Evolutionary conservation across 2,113 vertebrate species (phyloP).

Genomic region (Heterocephalus glaber): DNA sequence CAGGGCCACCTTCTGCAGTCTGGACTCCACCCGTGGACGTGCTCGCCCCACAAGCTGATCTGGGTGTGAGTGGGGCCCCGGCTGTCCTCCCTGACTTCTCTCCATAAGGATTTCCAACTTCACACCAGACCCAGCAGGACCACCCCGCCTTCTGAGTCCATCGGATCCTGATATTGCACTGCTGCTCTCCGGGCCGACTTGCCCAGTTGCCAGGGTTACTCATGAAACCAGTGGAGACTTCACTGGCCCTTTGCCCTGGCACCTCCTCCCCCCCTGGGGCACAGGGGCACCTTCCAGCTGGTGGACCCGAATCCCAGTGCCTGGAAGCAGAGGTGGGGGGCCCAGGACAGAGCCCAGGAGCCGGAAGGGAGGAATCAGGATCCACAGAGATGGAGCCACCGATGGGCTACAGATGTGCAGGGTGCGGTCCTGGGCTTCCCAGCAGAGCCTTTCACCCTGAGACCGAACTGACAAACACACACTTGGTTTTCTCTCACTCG

Average conservation of each 20-base stretch:
- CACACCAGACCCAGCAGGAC: neutral
- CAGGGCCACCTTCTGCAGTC: neutral
- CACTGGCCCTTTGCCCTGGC: neutral
- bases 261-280: no score
- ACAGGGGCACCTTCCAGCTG: neutral
- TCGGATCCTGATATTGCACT: neutral
- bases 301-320: neutral
- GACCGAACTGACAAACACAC: rapidly evolving
- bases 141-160: neutral
- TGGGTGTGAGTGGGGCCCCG: neutral
- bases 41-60: neutral
- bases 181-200: neutral
- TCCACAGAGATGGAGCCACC: neutral
- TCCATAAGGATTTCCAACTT: neutral
- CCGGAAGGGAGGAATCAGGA: neutral
- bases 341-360: neutral
- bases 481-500: neutral
- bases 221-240: neutral
- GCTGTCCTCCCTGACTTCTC: neutral
- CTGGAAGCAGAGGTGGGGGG: rapidly evolving
- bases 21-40: neutral
- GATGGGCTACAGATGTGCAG: neutral
- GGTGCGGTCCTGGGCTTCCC: neutral
- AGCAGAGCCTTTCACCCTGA: neutral
- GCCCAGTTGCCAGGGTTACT: no score